Evolutionary conservation across 1,140 invertebrate genomes (phyloP).

Genomic region (Polyergus mexicanus): DNA sequence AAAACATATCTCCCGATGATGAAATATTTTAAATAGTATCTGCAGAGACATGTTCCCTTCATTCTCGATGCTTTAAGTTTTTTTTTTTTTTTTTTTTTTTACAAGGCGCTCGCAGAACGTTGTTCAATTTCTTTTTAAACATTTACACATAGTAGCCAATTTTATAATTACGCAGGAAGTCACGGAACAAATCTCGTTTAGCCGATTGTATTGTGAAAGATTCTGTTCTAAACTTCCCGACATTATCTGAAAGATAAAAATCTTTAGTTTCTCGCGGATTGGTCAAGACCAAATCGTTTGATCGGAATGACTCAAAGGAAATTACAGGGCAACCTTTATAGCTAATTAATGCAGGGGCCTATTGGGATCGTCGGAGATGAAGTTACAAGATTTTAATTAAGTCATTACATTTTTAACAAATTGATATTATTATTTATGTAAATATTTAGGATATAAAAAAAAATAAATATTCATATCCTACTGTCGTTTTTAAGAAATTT

Average conservation of each 20-base stretch:
- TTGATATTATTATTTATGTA: too few relatives aligned
- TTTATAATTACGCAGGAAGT: background rate
- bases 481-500: too few relatives aligned
- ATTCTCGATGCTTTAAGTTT: constrained; percentile 3
- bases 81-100: constrained; percentile 17
- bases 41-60: background rate
- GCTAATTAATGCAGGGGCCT: background rate
- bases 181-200: constrained; percentile 7
- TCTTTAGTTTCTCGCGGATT: background rate
- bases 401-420: too few relatives aligned
- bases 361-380: background rate
- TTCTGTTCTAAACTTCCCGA: background rate
- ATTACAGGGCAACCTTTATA: background rate
- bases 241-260: background rate
- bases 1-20: background rate
- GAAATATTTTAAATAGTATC: constrained; percentile 34
- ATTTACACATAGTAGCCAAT: background rate
- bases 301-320: background rate
- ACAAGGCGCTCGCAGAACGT: constrained; percentile 5
- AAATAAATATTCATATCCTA: too few relatives aligned
- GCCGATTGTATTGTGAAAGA: background rate
- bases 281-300: background rate
- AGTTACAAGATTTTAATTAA: too few relatives aligned
- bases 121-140: background rate
- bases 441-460: too few relatives aligned